Evolutionary conservation across 2,888 invertebrate genomes (phyloP).

Genomic region (Cephus sareptanus): DNA sequence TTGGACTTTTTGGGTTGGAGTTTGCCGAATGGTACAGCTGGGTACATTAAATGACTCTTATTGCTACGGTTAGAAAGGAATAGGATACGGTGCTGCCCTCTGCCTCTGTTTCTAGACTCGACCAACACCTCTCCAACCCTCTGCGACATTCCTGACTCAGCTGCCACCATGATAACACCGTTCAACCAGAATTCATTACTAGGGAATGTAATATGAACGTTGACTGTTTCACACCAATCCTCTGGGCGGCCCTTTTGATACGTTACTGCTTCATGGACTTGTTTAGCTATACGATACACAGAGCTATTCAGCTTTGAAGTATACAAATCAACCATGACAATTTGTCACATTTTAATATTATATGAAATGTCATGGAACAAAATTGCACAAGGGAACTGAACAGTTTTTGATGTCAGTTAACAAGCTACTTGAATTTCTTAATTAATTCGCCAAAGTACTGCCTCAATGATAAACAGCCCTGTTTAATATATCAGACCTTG

Average conservation of each 20-base stretch:
- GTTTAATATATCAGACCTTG: too few relatives aligned
- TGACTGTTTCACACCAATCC: slow-evolving; percentile 23
- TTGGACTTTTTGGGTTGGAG: slow-evolving; percentile 1
- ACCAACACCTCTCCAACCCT: background rate
- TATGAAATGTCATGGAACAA: too few relatives aligned
- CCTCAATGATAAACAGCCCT: too few relatives aligned
- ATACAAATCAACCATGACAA: too few relatives aligned
- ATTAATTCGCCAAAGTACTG: too few relatives aligned
- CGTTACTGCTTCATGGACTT: too few relatives aligned
- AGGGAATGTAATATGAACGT: slow-evolving; percentile 31
- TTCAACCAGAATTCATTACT: slow-evolving; percentile 31
- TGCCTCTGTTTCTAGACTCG: background rate
- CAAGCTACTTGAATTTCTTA: too few relatives aligned
- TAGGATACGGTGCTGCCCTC: background rate
- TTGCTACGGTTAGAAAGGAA: slow-evolving; percentile 5
- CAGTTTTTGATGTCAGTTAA: too few relatives aligned
- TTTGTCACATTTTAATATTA: too few relatives aligned
- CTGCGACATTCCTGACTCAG: background rate
- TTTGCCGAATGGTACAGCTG: background rate
- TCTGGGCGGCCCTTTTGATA: background rate
- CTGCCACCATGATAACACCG: slow-evolving; percentile 10
- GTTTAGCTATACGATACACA: too few relatives aligned
- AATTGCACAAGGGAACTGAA: too few relatives aligned
- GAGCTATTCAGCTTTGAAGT: too few relatives aligned
- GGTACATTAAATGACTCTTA: slow-evolving; percentile 2